Conservation (phyloP, 2,888 invertebrate species). For the Papilio elwesi region DNA sequence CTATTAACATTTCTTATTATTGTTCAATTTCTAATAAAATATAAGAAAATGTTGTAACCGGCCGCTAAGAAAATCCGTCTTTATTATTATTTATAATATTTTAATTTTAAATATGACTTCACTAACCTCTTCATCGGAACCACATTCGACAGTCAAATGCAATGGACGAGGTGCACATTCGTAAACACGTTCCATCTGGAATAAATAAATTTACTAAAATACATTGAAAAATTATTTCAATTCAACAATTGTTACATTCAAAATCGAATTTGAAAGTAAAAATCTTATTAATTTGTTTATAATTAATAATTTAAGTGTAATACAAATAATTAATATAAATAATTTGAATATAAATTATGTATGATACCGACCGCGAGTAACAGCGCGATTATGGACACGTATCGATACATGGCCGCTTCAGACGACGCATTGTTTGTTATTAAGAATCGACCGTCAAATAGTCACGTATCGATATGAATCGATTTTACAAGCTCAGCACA, state of each 20-base stretch:
- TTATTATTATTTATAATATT: too few relatives aligned
- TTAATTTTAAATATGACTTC: too few relatives aligned
- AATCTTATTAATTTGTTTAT: not conserved
- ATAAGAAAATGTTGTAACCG: too few relatives aligned
- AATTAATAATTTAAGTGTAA: not conserved
- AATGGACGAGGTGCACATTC: slow-evolving; percentile 61
- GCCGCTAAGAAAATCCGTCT: too few relatives aligned
- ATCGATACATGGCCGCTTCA: slow-evolving; percentile 62
- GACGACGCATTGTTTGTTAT: slow-evolving; percentile 62
- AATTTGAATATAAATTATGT: not conserved
- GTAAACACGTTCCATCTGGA: slow-evolving; percentile 53
- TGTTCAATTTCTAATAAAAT: too few relatives aligned
- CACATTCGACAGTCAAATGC: slow-evolving; percentile 70
- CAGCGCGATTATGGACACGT: slow-evolving; percentile 61
- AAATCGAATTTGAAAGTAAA: not conserved
- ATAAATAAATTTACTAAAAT: slow-evolving; percentile 33
- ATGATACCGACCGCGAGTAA: slow-evolving; percentile 64
- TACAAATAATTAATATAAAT: not conserved
- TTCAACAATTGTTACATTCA: not conserved
- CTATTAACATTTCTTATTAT: too few relatives aligned
- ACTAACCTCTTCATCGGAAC: slow-evolving; percentile 66
- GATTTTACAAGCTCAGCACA: slow-evolving; percentile 44
- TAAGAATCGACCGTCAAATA: slow-evolving; percentile 44
- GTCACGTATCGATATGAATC: slow-evolving; percentile 57
- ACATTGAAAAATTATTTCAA: not conserved